phyloP scores from a whole-genome alignment of 1,140 invertebrate genomes.

The Oncopodura yosiiana region DNA sequence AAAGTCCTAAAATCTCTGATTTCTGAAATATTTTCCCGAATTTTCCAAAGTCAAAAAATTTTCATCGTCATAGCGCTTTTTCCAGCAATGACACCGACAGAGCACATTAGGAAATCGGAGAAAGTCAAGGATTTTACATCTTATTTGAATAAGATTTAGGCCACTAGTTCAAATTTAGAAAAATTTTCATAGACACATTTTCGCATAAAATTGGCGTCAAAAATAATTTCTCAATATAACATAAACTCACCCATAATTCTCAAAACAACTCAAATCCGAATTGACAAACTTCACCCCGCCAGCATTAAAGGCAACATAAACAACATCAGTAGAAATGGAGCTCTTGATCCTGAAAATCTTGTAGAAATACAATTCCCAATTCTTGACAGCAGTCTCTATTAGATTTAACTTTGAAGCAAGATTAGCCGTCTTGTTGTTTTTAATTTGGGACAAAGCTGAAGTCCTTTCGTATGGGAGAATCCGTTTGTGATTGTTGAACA shows the following conservation, averaged over 20 bases:
- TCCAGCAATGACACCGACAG: too few species aligned
- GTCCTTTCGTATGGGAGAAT: neutral
- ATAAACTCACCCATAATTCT: neutral
- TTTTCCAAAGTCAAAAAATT: too few species aligned
- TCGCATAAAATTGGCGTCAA: too few species aligned
- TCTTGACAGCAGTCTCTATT: conserved; percentile 5
- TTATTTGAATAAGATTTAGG: too few species aligned
- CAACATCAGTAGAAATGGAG: conserved; percentile 16
- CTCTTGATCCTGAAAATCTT: conserved; percentile 1
- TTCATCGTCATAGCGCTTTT: too few species aligned
- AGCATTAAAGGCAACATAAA: conserved; percentile 19
- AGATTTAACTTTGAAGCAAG: neutral
- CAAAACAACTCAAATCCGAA: neutral
- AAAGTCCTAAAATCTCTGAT: too few species aligned
- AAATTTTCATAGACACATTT: too few species aligned
- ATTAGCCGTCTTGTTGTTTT: neutral
- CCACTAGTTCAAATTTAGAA: too few species aligned
- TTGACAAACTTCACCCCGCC: conserved; percentile 22
- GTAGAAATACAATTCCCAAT: conserved; percentile 12
- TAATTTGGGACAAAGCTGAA: neutral
- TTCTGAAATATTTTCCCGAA: too few species aligned
- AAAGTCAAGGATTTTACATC: too few species aligned
- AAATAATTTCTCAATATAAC: too few species aligned
- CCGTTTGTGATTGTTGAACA: neutral
- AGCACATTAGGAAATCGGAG: too few species aligned